Evolutionary conservation across 1,140 invertebrate species (phyloP), one percentile per base, ranked within the genome.

Genomic region (Drosophila funebris): DNA sequence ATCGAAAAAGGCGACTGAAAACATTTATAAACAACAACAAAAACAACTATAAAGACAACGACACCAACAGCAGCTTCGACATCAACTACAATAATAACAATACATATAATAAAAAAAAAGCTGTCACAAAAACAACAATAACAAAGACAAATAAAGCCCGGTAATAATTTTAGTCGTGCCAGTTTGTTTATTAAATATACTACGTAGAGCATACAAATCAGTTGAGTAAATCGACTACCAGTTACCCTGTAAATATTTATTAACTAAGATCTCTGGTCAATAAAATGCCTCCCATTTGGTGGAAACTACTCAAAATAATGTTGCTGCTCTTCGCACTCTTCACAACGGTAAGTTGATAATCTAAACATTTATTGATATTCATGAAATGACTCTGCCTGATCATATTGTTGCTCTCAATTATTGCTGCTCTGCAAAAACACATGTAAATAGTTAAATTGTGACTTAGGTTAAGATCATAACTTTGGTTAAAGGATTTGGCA

Each of bases 111-210:
- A 37, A 63, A 31, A 37, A 57, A 53, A 66, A 64, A 43, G 61
- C 44, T 48, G 36, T 33, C 54, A 50, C 52, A 70, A 61, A 41
- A 73, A 57, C 20, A 66, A 66, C 36, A 66, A 50, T 20, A 57
- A 53, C 56, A 69, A 61, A 27, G 48, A 56, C 54, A 68, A 68
- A 73, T 73, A 80, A 68, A 74, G 69, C 61, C 81, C 70, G 82
- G 82, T 78, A 78, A 82, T 87, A 73, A 81, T 63, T 87, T 85
- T 73, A 88, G 78, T 87, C 81, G 77, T 85, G 77, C 75, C 83
- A 78, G 83, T 88, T 82, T 88, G 83, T 87, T 87, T 82, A 82
- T 78, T 82, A 78, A 73, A 75, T 66, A 84, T 76, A 82, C 62
- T 72, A 78, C 50, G 41, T 67, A 72, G 66, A 64, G 18, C 70